Conservation (phyloP, 2,888 invertebrate genomes). For the Mantis religiosa region DNA sequence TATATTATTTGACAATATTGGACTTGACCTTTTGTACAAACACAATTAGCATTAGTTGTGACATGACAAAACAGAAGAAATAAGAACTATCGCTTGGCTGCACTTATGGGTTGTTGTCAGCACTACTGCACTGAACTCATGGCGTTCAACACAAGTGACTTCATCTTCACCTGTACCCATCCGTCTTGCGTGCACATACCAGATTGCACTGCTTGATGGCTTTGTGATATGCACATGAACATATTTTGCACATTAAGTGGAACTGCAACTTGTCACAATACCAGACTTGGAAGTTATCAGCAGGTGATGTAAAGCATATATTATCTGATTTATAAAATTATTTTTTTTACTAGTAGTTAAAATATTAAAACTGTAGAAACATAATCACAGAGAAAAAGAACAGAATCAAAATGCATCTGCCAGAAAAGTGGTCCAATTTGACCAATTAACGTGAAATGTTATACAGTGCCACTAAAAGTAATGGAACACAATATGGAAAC, state of each 20-base stretch:
- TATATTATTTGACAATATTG: background rate
- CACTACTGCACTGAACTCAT: slow-evolving; percentile 10
- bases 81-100: slow-evolving; percentile 5
- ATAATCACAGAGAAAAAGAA: too few relatives aligned
- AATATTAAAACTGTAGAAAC: too few relatives aligned
- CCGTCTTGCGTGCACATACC: background rate
- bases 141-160: background rate
- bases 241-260: background rate
- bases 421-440: too few relatives aligned
- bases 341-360: too few relatives aligned
- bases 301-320: background rate
- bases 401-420: too few relatives aligned
- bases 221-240: slow-evolving; percentile 28
- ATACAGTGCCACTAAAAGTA: too few relatives aligned
- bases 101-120: slow-evolving; percentile 13
- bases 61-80: slow-evolving; percentile 1
- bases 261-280: background rate
- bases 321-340: too few relatives aligned
- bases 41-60: background rate
- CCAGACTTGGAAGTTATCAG: background rate
- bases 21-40: background rate
- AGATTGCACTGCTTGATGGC: slow-evolving; percentile 31
- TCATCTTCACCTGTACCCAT: background rate
- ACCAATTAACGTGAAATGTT: too few relatives aligned
- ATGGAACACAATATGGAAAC: too few relatives aligned